These are phyloP conservation scores for Cryptomyrus ogoouensis DNA, from an alignment of 2,113 vertebrate species.

Conservation along the genomic window DNA sequence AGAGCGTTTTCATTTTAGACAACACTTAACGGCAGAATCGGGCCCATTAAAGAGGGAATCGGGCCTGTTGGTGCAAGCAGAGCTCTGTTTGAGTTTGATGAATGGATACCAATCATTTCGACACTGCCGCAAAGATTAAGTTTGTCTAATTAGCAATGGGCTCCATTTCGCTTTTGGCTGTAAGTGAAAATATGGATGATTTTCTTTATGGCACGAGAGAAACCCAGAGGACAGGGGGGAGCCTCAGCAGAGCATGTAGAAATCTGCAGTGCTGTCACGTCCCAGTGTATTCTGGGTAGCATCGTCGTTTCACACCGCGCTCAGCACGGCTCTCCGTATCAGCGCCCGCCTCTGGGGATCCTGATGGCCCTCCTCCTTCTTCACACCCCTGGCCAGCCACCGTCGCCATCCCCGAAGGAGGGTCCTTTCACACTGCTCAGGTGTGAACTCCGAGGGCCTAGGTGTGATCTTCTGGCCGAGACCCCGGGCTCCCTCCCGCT, in stretches of 20 bases:
- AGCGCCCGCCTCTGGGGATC: neutral
- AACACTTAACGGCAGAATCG: slow-evolving; percentile 17
- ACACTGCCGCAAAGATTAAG: slow-evolving; percentile 6
- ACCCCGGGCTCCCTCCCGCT: slow-evolving; percentile 51
- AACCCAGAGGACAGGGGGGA: neutral
- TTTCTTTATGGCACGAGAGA: neutral
- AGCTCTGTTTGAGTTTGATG: slow-evolving; percentile 7
- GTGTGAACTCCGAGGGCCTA: neutral
- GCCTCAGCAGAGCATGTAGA: neutral
- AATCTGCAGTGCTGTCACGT: neutral
- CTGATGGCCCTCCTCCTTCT: neutral
- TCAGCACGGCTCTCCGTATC: neutral
- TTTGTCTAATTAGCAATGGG: slow-evolving; percentile 7
- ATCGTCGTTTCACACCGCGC: neutral
- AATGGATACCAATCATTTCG: slow-evolving; percentile 2
- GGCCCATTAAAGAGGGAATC: neutral
- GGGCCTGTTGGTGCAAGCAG: neutral
- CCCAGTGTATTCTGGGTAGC: neutral
- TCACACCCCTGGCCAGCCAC: neutral
- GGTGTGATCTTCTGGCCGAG: slow-evolving; percentile 23
- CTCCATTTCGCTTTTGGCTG: slow-evolving; percentile 6
- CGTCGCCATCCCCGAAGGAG: neutral
- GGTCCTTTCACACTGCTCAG: neutral
- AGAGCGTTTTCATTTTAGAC: neutral
- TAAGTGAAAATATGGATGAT: slow-evolving; percentile 15